Percentiles rank a stretch among this genome's conserved stretches.
Evolutionary conservation across 2,888 invertebrate genomes (phyloP).

Genomic region (Formica aserva): DNA sequence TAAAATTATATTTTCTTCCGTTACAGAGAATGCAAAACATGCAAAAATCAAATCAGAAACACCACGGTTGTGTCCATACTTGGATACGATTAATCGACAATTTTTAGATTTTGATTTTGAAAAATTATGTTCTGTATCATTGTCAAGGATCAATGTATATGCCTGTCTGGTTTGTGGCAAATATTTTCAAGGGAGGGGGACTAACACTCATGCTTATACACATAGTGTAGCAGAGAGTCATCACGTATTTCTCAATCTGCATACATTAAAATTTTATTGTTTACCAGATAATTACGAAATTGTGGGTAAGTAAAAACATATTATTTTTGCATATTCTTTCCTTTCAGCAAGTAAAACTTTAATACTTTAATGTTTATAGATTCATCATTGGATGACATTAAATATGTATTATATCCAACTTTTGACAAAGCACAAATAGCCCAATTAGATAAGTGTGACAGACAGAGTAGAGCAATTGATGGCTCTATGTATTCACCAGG

Average conservation of each 20-base stretch:
- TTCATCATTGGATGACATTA: constrained; percentile 98
- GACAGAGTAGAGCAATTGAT: constrained; percentile 97
- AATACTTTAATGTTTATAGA: constrained; percentile 86
- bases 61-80: constrained; percentile 94
- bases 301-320: constrained; percentile 89
- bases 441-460: constrained; percentile 92
- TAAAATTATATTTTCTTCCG: constrained; percentile 6
- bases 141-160: constrained; percentile 99
- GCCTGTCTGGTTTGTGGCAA: constrained; percentile 99
- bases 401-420: constrained; percentile 99
- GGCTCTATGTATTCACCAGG: constrained; percentile 98
- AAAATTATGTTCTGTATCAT: constrained; percentile 98
- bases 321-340: not conserved
- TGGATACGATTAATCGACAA: constrained; percentile 99
- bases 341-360: constrained; percentile 12
- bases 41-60: constrained; percentile 63
- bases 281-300: constrained; percentile 99
- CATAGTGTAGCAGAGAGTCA: constrained; percentile 99
- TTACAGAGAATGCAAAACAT: constrained; percentile 64
- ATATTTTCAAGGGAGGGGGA: constrained; percentile 98
- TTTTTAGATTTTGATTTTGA: constrained; percentile 99
- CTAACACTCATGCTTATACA: constrained; percentile 99
- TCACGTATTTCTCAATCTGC: constrained; percentile 98
- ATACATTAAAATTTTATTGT: constrained; percentile 99
- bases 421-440: constrained; percentile 94